phyloP scores from a whole-genome alignment of 53 echinoderm and acorn worm species.

The Mesocentrotus franciscanus region DNA sequence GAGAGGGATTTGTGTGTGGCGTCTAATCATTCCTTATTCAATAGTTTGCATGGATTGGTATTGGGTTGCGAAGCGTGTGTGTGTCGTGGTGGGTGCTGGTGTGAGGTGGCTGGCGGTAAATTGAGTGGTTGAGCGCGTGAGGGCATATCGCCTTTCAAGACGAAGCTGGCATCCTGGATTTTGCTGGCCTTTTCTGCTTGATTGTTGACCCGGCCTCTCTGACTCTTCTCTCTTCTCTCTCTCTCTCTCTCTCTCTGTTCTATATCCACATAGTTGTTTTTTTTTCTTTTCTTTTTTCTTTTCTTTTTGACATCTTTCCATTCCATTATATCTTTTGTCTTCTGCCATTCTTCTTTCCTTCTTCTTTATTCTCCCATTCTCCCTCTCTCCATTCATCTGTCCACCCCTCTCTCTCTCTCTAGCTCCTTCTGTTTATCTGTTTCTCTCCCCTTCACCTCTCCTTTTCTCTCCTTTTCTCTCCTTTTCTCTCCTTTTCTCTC shows the following conservation, averaged over 20 bases:
- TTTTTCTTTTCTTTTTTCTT: background rate
- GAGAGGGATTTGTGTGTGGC: conserved; percentile 47
- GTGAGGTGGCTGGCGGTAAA: conserved; percentile 59
- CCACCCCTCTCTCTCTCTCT: too few relatives aligned
- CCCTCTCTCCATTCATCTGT: too few relatives aligned
- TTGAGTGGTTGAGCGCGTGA: conserved; percentile 61
- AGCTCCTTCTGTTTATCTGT: background rate
- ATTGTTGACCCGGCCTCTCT: conserved; percentile 60
- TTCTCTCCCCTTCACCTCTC: background rate
- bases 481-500: background rate
- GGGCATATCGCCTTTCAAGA: conserved; percentile 60
- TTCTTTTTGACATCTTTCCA: too few relatives aligned
- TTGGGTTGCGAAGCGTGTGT: conserved; percentile 47
- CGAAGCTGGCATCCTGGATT: conserved; percentile 50
- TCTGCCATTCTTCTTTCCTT: background rate
- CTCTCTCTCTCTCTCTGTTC: background rate
- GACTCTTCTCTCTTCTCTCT: background rate
- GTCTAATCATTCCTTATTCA: conserved; percentile 14
- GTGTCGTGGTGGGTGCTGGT: conserved; percentile 10
- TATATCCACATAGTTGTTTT: too few relatives aligned
- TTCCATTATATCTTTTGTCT: too few relatives aligned
- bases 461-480: background rate
- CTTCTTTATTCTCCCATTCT: background rate
- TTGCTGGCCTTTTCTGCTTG: conserved; percentile 45
- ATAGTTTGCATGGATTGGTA: conserved; percentile 32